A percentile compares a stretch with the other conserved stretches of the same genome.
Conservation (phyloP, 2,113 vertebrate genomes). For the Lontra canadensis region DNA sequence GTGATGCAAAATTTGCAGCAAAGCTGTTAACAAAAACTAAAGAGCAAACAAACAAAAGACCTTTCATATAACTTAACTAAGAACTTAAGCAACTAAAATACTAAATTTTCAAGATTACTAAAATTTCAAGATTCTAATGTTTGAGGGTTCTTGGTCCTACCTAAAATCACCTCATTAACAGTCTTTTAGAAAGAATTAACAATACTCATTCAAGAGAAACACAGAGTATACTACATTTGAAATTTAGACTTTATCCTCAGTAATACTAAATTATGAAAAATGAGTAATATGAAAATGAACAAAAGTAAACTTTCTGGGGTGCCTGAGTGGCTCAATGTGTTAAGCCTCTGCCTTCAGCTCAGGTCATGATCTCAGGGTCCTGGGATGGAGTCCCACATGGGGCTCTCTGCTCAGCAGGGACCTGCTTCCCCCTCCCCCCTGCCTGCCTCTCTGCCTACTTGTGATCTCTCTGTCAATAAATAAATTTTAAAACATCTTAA, state of each 20-base stretch:
- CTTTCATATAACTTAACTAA: neutral
- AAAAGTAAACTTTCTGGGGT: neutral
- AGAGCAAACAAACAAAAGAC: neutral
- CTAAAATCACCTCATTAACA: neutral
- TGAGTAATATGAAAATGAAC: neutral
- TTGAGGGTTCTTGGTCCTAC: neutral
- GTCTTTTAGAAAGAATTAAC: neutral
- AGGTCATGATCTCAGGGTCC: too few relatives aligned
- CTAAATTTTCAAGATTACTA: neutral
- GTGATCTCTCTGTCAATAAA: too few relatives aligned
- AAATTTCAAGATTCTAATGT: neutral
- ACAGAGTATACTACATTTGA: neutral
- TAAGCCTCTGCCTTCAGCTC: too few relatives aligned
- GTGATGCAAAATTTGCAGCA: neutral
- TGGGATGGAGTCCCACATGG: too few relatives aligned
- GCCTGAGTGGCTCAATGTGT: too few relatives aligned
- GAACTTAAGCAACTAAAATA: neutral
- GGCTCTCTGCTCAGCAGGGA: too few relatives aligned
- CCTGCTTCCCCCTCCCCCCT: too few relatives aligned
- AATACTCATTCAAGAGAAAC: neutral
- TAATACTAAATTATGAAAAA: neutral
- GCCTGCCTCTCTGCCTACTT: too few relatives aligned
- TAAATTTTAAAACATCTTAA: too few relatives aligned
- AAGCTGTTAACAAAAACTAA: neutral
- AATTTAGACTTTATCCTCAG: neutral